These are phyloP conservation scores for Xenopus tropicalis DNA, from an alignment of 2,113 vertebrate species.

Conservation along the genomic window UCB_Xtro_10.0 CM004445.2:64286501-64287000, in stretches of 20 bases:
- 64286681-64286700: neutral
- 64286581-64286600: constrained; percentile 92
- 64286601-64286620: constrained; percentile 98
- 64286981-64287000: too few relatives aligned
- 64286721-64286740: neutral
- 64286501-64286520: neutral
- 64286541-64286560: constrained; percentile 90
- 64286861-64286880: too few relatives aligned
- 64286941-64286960: too few relatives aligned
- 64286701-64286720: neutral
- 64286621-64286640: constrained; percentile 71
- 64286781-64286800: neutral
- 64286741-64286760: neutral
- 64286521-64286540: constrained; percentile 93
- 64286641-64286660: neutral
- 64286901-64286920: too few relatives aligned
- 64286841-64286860: too few relatives aligned
- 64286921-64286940: too few relatives aligned
- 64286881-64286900: too few relatives aligned
- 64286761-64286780: neutral
- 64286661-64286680: too few relatives aligned
- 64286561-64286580: constrained; percentile 85
- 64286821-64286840: too few relatives aligned
- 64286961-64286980: too few relatives aligned
- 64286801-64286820: too few relatives aligned